Conservation (phyloP, 2,888 invertebrate genomes). For the Drosophila leonis region DNA sequence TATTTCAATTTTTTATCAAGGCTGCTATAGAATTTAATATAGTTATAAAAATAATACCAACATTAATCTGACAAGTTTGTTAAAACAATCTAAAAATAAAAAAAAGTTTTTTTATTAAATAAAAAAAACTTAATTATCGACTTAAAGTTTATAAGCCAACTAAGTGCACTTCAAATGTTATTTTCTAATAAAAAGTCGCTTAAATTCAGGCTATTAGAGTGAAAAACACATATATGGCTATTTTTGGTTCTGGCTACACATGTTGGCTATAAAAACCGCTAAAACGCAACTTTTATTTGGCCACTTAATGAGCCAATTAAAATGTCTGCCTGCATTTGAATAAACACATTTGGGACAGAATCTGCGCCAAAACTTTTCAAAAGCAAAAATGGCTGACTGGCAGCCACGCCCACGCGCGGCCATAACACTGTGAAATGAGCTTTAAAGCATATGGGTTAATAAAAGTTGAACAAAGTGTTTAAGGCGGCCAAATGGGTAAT, state of each 20-base stretch:
- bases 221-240: neutral
- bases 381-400: slow-evolving; percentile 19
- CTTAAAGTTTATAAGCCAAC: neutral
- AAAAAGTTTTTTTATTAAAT: neutral
- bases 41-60: too few species aligned
- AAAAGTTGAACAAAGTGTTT: slow-evolving; percentile 37
- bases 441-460: slow-evolving; percentile 44
- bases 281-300: slow-evolving; percentile 21
- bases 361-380: slow-evolving; percentile 39
- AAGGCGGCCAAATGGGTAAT: slow-evolving; percentile 5
- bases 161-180: neutral
- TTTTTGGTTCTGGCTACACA: slow-evolving; percentile 17
- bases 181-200: neutral
- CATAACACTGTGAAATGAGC: slow-evolving; percentile 9
- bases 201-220: neutral
- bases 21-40: too few species aligned
- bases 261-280: slow-evolving; percentile 10
- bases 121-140: neutral
- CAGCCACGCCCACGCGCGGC: slow-evolving; percentile 3
- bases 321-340: slow-evolving; percentile 31
- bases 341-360: slow-evolving; percentile 35
- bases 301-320: slow-evolving; percentile 46
- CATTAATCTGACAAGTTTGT: too few species aligned
- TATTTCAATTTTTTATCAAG: too few species aligned
- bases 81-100: neutral